phyloP scores from a whole-genome alignment of 2,888 invertebrate species.

The Ctena decussata region DNA sequence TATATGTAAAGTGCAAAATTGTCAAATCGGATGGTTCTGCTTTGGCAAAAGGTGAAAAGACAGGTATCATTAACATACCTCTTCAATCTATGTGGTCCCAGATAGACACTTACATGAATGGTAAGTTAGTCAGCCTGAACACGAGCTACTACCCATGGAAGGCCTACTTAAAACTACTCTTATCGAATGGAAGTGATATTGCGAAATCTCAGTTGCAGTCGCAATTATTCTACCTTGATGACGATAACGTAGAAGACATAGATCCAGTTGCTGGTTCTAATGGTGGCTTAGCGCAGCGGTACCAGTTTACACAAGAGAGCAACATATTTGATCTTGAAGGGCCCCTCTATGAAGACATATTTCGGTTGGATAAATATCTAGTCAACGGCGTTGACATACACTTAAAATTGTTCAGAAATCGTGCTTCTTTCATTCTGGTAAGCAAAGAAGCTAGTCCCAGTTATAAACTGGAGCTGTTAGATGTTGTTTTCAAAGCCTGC shows the following conservation, averaged over 20 bases:
- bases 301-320: conserved; percentile 26
- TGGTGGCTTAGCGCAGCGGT: conserved; percentile 15
- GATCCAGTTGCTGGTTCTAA: conserved; percentile 16
- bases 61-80: conserved; percentile 21
- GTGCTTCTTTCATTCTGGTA: conserved; percentile 16
- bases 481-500: conserved; percentile 36
- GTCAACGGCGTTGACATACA: conserved; percentile 36
- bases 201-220: conserved; percentile 25
- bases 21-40: conserved; percentile 24
- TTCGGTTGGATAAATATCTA: conserved; percentile 30
- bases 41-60: conserved; percentile 15
- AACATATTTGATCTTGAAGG: conserved; percentile 30
- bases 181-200: conserved; percentile 14
- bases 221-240: conserved; percentile 17
- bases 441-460: conserved; percentile 10
- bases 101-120: conserved; percentile 40
- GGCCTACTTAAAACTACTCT: conserved; percentile 31
- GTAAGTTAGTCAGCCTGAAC: conserved; percentile 30
- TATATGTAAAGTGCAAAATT: conserved; percentile 25
- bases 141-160: conserved; percentile 39
- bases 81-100: conserved; percentile 41
- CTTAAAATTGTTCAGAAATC: conserved; percentile 33
- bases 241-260: conserved; percentile 10
- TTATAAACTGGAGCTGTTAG: conserved; percentile 32
- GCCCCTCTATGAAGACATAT: conserved; percentile 38